phyloP scores from a whole-genome alignment of 2,797 vertebrate species.

The Sebastolobus alascanus region DNA sequence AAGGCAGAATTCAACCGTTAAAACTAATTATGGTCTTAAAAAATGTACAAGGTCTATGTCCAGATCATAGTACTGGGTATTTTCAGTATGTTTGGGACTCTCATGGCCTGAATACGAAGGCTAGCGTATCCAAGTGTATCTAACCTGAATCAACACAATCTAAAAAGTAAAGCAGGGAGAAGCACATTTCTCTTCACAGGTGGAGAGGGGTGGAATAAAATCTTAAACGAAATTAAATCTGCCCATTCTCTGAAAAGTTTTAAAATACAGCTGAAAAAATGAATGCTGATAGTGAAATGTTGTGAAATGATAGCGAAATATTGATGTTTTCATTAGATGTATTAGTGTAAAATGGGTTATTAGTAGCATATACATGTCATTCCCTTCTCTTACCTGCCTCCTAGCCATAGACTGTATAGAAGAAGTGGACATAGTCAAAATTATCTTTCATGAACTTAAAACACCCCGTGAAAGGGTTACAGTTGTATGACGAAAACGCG shows the following conservation, averaged over 20 bases:
- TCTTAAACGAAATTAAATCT: too few species aligned
- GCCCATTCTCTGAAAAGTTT: background rate
- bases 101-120: background rate
- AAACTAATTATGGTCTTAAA: background rate
- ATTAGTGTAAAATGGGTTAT: too few species aligned
- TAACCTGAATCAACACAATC: background rate
- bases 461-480: too few species aligned
- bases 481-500: too few species aligned
- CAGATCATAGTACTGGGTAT: background rate
- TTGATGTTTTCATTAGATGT: too few species aligned
- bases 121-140: background rate
- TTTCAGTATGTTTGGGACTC: background rate
- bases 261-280: background rate
- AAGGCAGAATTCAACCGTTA: background rate
- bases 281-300: background rate
- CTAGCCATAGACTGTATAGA: too few species aligned
- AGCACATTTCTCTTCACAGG: too few species aligned
- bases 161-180: background rate
- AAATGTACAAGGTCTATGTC: background rate
- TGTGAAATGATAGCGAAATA: too few species aligned
- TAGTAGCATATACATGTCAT: background rate
- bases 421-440: rapidly evolving
- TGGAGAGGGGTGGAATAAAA: too few species aligned
- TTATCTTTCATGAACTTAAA: too few species aligned
- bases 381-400: background rate